Percentiles rank a stretch among this genome's conserved stretches.
phyloP scores from a whole-genome alignment of 2,888 invertebrate genomes.

The Quadroppia sp. region DNA sequence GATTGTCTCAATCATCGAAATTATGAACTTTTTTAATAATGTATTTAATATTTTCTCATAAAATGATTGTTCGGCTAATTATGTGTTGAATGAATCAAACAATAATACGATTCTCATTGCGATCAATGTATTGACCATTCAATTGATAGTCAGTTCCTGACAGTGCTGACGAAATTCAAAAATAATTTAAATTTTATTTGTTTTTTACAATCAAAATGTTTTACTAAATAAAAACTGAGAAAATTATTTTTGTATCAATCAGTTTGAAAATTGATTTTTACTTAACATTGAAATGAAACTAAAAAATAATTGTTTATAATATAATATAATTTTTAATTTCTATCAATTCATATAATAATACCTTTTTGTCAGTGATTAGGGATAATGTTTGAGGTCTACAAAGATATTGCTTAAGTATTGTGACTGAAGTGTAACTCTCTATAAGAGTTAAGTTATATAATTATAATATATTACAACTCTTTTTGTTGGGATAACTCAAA shows the following conservation, averaged over 20 bases:
- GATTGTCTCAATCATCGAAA: background rate
- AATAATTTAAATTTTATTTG: constrained; percentile 6
- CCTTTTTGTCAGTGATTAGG: constrained; percentile 20
- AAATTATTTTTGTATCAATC: background rate
- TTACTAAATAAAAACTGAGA: constrained; percentile 10
- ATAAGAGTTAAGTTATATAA: background rate
- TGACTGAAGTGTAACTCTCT: constrained; percentile 34
- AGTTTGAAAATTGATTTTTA: background rate
- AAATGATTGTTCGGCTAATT: constrained; percentile 34
- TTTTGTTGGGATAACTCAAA: background rate
- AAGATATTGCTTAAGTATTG: constrained; percentile 37
- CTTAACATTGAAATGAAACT: constrained; percentile 20
- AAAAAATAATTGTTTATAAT: constrained; percentile 19
- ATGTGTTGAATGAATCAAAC: background rate
- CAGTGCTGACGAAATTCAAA: constrained; percentile 17
- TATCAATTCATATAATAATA: background rate
- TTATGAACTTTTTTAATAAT: constrained; percentile 20
- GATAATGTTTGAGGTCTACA: constrained; percentile 29
- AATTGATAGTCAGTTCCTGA: constrained; percentile 15
- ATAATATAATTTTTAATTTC: background rate
- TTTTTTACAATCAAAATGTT: constrained; percentile 17
- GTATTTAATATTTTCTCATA: background rate
- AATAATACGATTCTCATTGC: background rate
- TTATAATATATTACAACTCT: constrained; percentile 19
- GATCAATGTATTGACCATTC: background rate